Evolutionary conservation across 2,113 vertebrate genomes (phyloP).

Genomic region (Capreolus pygargus): DNA sequence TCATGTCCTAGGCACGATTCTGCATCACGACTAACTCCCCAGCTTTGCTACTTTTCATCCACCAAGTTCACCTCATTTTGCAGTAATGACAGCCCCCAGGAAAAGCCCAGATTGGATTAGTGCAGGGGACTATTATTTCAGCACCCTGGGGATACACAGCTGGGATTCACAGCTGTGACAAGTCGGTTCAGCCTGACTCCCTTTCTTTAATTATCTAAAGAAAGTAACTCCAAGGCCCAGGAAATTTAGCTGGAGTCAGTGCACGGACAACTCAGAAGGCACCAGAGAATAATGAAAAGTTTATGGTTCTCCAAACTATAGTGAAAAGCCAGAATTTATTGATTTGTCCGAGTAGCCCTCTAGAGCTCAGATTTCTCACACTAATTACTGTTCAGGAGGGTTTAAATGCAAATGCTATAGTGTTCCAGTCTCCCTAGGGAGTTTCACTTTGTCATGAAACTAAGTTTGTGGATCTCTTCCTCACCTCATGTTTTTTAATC

Average conservation of each 20-base stretch:
- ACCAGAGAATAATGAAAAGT: background rate
- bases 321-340: background rate
- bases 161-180: conserved; percentile 39
- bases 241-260: conserved; percentile 8
- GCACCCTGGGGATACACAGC: conserved; percentile 50
- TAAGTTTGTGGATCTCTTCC: background rate
- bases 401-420: conserved; percentile 24
- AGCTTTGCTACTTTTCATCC: background rate
- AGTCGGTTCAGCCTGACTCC: background rate
- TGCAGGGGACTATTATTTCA: background rate
- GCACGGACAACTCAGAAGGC: background rate
- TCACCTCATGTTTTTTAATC: background rate
- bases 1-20: background rate
- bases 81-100: conserved; percentile 48
- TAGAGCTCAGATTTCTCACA: conserved; percentile 24
- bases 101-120: conserved; percentile 59
- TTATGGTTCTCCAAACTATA: background rate
- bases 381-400: background rate
- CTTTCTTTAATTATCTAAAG: conserved; percentile 40
- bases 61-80: conserved; percentile 45
- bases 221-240: background rate
- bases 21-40: background rate
- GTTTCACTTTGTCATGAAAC: background rate
- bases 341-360: background rate
- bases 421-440: background rate